Conservation (phyloP, 1,140 invertebrate genomes). For the Bombus difficillimus region DNA sequence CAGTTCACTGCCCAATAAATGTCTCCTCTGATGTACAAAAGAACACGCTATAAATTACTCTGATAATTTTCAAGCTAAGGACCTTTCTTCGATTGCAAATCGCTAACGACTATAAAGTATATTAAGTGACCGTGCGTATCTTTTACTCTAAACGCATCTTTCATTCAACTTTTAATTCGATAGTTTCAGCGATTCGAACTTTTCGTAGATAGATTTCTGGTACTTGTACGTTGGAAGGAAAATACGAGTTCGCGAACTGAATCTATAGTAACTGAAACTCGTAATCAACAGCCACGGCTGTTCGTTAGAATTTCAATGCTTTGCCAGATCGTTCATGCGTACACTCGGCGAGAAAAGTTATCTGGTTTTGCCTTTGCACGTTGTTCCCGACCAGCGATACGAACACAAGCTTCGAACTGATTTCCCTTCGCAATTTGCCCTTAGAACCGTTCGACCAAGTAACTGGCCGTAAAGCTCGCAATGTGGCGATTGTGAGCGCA, state of each 20-base stretch:
- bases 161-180: no score
- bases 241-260: background rate
- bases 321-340: background rate
- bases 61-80: background rate
- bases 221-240: background rate
- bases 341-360: background rate
- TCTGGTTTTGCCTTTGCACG: background rate
- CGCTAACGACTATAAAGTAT: no score
- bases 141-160: no score
- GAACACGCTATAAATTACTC: background rate
- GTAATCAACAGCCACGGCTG: background rate
- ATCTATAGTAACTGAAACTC: no score
- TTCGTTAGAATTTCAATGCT: background rate
- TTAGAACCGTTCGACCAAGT: background rate
- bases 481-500: background rate
- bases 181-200: no score
- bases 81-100: background rate
- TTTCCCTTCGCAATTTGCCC: background rate
- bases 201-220: no score
- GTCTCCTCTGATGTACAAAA: background rate
- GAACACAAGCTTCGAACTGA: background rate
- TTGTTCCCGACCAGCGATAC: no score
- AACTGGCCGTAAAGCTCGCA: background rate
- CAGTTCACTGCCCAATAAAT: conserved; percentile 26
- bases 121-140: no score